Percentiles rank a stretch among this genome's conserved stretches.
These are phyloP conservation scores for Cistogaster globosa DNA, from an alignment of 2,888 invertebrate species.

Conservation along the genomic window DNA sequence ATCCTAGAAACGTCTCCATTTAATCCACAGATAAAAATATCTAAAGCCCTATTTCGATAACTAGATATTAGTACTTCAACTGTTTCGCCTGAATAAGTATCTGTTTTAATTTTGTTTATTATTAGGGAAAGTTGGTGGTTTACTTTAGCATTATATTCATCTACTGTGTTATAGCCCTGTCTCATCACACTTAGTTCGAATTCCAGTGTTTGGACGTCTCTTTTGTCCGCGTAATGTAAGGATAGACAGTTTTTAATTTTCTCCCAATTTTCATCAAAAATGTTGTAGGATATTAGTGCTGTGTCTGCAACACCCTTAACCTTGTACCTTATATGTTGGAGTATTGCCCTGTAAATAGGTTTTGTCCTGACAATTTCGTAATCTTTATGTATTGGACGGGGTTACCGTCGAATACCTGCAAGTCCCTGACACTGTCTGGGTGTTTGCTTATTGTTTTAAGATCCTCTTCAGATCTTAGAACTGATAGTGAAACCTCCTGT, in stretches of 20 bases:
- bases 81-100: conserved; percentile 26
- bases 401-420: conserved; percentile 65
- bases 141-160: conserved; percentile 7
- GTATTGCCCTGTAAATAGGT: conserved; percentile 67
- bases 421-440: conserved; percentile 59
- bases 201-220: conserved; percentile 3
- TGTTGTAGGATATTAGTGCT: conserved; percentile 52
- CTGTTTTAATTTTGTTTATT: conserved; percentile 39
- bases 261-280: neutral
- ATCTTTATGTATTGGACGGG: conserved; percentile 63
- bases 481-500: neutral
- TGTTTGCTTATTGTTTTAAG: conserved; percentile 31
- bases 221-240: neutral
- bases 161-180: neutral
- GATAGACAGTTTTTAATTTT: conserved; percentile 12
- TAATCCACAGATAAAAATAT: conserved; percentile 1
- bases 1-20: neutral
- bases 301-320: conserved; percentile 59
- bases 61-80: conserved; percentile 16
- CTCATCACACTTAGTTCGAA: conserved; percentile 13
- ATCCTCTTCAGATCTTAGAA: conserved; percentile 28
- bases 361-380: conserved; percentile 58
- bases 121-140: conserved; percentile 62
- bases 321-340: conserved; percentile 56
- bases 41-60: conserved; percentile 22